Base-by-base conservation (phyloP, 2,888 invertebrate genomes). In the Erebia aethiops region DNA sequence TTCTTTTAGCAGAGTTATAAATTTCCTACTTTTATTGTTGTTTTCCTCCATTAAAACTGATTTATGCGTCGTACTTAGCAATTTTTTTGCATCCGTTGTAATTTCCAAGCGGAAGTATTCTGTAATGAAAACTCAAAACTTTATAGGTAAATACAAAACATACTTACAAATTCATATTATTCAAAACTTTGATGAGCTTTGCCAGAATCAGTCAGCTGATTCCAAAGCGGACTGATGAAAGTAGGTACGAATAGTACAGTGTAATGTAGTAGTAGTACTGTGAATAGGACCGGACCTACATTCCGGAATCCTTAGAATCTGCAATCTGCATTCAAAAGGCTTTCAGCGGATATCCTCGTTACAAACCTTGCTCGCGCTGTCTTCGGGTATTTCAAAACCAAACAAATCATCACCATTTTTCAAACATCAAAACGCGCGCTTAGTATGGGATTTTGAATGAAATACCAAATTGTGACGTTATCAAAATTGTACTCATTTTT, bases 11-110 rank as follows among this genome's bases (percentile, higher is more conserved):
- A 18, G 21, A n/a, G n/a, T n/a, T 46, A 11, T n/a, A 43, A 43
- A 57, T 57, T 57, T 18, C 57, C 10, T 18, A 41, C 46, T 51
- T 51, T 49, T 18, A 62, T 21, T 62, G 46, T 62, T 62, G 49
- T 26, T 49, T 62, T 49, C 49, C 62, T 46, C 62, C 62, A 62
- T 62, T 62, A 21, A 46, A 62, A 62, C 21, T 62, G 62, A 62
- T 62, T 62, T 62, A 62, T 62, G 49, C 8, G 49, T 46, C 49
- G 62, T 49, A 61, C 46, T 18, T 61, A 49, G 62, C 62, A 46
- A 62, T 62, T 62, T 62, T 62, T 62, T 49, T 21, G 21, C 62
- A 49, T 62, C 62, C 62, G 46, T 62, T 46, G 13, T 49, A 62
- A 62, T 62, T 62, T 62, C 62, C 62, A 18, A 62, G 49, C 21